Conservation (phyloP, 2,888 invertebrate species). For the Drosophila borborema region DNA sequence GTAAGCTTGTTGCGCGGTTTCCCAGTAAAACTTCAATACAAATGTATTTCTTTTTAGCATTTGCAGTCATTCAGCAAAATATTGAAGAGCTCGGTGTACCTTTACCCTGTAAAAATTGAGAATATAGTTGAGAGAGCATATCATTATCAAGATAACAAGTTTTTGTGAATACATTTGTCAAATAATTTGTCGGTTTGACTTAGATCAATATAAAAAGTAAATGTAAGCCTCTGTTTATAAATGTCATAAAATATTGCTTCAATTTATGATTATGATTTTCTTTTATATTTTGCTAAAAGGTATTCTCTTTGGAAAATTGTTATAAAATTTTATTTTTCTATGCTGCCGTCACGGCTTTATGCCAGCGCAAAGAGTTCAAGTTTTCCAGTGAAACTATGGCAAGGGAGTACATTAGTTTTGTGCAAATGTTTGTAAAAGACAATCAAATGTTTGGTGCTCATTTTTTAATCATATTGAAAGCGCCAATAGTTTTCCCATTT, state of each 20-base stretch:
- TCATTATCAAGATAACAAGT: no score
- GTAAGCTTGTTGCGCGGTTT: conserved; percentile 21
- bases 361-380: neutral
- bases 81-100: conserved; percentile 29
- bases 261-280: neutral
- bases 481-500: neutral
- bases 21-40: conserved; percentile 54
- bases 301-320: conserved; percentile 21
- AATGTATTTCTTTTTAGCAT: conserved; percentile 38
- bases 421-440: neutral
- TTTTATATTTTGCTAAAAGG: neutral
- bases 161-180: no score
- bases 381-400: neutral
- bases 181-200: no score
- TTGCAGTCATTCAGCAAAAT: conserved; percentile 42
- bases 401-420: neutral
- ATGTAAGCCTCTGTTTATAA: no score
- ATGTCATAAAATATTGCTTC: neutral
- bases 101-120: neutral
- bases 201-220: no score
- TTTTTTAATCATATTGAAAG: no score
- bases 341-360: conserved; percentile 1
- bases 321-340: conserved; percentile 7
- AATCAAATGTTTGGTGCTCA: no score
- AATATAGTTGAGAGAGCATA: no score